phyloP scores from a whole-genome alignment of 2,888 invertebrate species.

The Diaphora mendica region DNA sequence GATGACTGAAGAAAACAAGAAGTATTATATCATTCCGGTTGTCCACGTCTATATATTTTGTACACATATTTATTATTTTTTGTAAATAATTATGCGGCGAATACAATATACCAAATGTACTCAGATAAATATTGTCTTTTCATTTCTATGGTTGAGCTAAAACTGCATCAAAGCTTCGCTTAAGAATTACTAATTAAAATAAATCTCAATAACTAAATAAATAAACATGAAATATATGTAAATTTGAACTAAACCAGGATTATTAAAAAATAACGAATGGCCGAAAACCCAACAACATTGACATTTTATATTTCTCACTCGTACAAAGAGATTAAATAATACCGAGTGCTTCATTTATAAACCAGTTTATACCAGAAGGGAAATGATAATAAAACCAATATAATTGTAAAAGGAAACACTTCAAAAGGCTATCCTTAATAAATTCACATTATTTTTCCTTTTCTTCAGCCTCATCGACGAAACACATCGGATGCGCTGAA shows the following conservation, averaged over 20 bases:
- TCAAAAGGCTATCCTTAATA: slow-evolving; percentile 45
- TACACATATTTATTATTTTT: no score
- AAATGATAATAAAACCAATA: slow-evolving; percentile 2
- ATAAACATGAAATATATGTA: background rate
- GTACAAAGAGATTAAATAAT: slow-evolving; percentile 1
- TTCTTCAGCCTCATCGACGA: slow-evolving; percentile 37
- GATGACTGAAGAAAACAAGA: no score
- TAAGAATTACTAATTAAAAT: background rate
- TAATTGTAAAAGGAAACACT: slow-evolving; percentile 14
- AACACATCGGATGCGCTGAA: slow-evolving; percentile 49
- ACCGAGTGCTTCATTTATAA: background rate
- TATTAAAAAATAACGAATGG: background rate
- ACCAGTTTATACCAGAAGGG: background rate
- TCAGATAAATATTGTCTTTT: no score
- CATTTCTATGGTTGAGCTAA: no score
- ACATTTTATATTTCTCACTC: background rate
- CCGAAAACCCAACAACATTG: background rate
- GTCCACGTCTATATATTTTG: no score
- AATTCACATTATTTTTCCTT: slow-evolving; percentile 35
- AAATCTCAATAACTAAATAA: background rate
- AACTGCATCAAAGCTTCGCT: background rate
- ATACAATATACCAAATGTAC: no score
- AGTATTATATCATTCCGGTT: no score
- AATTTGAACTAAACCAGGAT: background rate
- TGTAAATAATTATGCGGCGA: no score